Percentiles rank a stretch among this genome's conserved stretches.
phyloP scores from a whole-genome alignment of 2,888 invertebrate genomes.

The Dorcus parallelipipedus region DNA sequence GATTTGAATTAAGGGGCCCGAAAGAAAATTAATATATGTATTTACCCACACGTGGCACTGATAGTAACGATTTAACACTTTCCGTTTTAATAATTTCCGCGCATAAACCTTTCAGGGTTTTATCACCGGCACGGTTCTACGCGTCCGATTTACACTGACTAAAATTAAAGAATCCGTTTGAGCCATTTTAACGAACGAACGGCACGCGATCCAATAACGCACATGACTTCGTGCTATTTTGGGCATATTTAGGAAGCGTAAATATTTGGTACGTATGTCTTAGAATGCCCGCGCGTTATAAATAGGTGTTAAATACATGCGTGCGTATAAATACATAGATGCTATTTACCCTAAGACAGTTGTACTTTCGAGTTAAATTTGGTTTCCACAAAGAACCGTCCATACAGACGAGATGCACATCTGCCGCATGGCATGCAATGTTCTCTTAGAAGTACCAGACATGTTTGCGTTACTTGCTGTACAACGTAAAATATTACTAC shows the following conservation, averaged over 20 bases:
- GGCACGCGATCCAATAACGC: conserved; percentile 26
- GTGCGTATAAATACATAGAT: conserved; percentile 2
- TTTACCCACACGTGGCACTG: too few species aligned
- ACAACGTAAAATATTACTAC: too few species aligned
- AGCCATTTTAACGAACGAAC: conserved; percentile 22
- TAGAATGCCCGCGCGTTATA: conserved; percentile 31
- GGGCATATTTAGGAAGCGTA: conserved; percentile 35
- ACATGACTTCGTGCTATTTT: conserved; percentile 39
- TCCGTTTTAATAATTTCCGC: too few species aligned
- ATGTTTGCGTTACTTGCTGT: too few species aligned
- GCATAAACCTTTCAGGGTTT: too few species aligned
- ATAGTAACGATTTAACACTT: too few species aligned
- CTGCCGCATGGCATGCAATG: not conserved
- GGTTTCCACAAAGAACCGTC: conserved; percentile 16
- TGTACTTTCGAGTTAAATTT: conserved; percentile 22
- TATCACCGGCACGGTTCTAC: too few species aligned
- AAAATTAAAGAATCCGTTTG: conserved; percentile 35
- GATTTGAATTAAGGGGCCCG: too few species aligned
- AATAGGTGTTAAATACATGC: conserved; percentile 40
- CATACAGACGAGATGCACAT: conserved; percentile 9
- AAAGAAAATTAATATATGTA: too few species aligned
- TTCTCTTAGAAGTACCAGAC: too few species aligned
- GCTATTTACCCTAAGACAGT: conserved; percentile 25
- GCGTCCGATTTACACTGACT: conserved; percentile 13
- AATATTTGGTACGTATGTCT: conserved; percentile 40